Conservation (phyloP, 2,888 invertebrate genomes). For the Caprella mutica region DNA sequence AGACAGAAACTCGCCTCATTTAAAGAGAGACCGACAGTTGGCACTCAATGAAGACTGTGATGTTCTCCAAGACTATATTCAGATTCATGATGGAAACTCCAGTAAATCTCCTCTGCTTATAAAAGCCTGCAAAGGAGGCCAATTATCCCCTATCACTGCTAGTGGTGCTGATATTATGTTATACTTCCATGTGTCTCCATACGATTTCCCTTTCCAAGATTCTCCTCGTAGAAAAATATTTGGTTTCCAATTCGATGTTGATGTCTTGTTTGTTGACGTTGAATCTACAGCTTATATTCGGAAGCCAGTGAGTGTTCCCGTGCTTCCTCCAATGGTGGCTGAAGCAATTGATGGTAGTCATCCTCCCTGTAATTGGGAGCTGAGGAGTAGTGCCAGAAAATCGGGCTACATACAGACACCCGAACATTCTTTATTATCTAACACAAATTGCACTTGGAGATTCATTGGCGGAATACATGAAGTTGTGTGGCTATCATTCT, state of each 20-base stretch:
- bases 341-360: constrained; percentile 18
- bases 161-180: constrained; percentile 29
- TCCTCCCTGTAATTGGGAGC: constrained; percentile 54
- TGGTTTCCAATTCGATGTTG: constrained; percentile 29
- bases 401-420: constrained; percentile 63
- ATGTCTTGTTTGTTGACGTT: constrained; percentile 26
- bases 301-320: not conserved
- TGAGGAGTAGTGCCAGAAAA: constrained; percentile 60
- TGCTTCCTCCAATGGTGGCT: not conserved
- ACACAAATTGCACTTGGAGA: constrained; percentile 67
- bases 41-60: constrained; percentile 12
- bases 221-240: constrained; percentile 25
- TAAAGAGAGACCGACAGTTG: constrained; percentile 7
- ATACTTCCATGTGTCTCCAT: constrained; percentile 27
- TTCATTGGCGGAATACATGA: constrained; percentile 46
- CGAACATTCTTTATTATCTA: constrained; percentile 62
- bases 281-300: constrained; percentile 29
- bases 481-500: constrained; percentile 70
- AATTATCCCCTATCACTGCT: constrained; percentile 38
- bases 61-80: constrained; percentile 10
- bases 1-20: constrained; percentile 20
- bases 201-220: constrained; percentile 33
- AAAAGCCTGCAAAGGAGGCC: constrained; percentile 37
- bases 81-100: constrained; percentile 10
- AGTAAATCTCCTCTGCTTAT: constrained; percentile 8